Percentiles rank a stretch among this genome's conserved stretches.
These are phyloP conservation scores for Nasonia oneida DNA, from an alignment of 2,888 invertebrate species.

Conservation along the genomic window DNA sequence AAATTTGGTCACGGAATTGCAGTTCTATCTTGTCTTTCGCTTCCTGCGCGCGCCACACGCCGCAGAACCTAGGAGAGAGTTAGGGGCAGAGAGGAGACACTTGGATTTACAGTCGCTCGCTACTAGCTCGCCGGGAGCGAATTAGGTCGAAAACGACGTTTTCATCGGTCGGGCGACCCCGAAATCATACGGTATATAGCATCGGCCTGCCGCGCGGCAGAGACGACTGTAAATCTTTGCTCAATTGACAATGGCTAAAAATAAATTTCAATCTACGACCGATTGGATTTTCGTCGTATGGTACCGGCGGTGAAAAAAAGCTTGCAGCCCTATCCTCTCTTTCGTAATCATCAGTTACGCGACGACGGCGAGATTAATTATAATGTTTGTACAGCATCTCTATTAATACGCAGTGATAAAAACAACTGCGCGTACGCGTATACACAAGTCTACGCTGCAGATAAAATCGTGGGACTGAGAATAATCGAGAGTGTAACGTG, in stretches of 20 bases:
- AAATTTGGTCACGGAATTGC: slow-evolving; percentile 62
- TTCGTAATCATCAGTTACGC: not conserved
- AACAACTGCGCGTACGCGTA: not conserved
- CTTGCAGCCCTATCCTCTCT: not conserved
- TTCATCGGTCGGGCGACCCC: slow-evolving; percentile 38
- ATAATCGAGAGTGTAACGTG: not conserved
- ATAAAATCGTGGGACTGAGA: slow-evolving; percentile 51
- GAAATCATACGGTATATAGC: not conserved
- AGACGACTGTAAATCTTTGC: slow-evolving; percentile 47
- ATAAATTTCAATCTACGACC: slow-evolving; percentile 52
- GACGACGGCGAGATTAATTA: not conserved
- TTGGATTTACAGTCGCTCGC: slow-evolving; percentile 53
- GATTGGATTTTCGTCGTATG: slow-evolving; percentile 42
- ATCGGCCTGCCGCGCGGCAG: not conserved
- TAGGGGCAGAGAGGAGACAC: not conserved
- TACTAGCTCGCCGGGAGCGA: not conserved
- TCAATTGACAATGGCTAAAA: slow-evolving; percentile 50
- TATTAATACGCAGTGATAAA: not conserved
- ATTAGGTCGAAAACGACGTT: slow-evolving; percentile 60
- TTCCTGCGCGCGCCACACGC: slow-evolving; percentile 49
- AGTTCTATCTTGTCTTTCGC: slow-evolving; percentile 61
- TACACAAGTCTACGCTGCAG: not conserved
- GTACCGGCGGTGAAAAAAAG: not conserved
- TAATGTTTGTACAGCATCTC: not conserved
- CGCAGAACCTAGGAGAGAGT: not conserved